A percentile compares a stretch with the other conserved stretches of the same genome.
phyloP scores from a whole-genome alignment of 1,140 invertebrate genomes.

The Zaprionus gabonicus region DNA sequence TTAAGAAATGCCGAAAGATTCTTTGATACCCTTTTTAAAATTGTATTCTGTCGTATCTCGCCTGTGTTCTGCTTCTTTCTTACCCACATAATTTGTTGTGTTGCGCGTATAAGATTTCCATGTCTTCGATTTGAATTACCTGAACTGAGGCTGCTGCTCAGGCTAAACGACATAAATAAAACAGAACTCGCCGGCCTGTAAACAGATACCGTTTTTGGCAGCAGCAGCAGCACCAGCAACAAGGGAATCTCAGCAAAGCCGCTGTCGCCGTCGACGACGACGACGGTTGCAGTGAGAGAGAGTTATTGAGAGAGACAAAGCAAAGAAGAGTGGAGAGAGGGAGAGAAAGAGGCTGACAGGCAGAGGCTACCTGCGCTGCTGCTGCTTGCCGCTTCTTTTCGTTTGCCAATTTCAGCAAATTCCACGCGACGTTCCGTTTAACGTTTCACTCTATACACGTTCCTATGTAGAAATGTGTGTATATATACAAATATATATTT shows the following conservation, averaged over 20 bases:
- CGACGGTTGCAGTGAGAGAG: conserved; percentile 30
- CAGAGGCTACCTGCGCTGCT: conserved; percentile 31
- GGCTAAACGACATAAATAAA: conserved; percentile 22
- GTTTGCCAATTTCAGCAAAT: conserved; percentile 75
- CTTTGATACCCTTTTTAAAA: conserved; percentile 48
- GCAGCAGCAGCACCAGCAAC: conserved; percentile 9
- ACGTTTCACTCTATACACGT: conserved; percentile 40
- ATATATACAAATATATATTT: conserved; percentile 20
- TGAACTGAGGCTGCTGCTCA: neutral
- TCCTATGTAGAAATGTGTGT: neutral
- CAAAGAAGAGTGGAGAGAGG: conserved; percentile 13
- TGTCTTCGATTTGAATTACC: conserved; percentile 75
- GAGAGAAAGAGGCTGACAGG: neutral
- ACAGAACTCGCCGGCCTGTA: conserved; percentile 67
- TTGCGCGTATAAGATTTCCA: conserved; percentile 66
- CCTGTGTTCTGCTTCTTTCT: conserved; percentile 1
- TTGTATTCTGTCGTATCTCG: conserved; percentile 23
- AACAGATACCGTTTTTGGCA: conserved; percentile 74
- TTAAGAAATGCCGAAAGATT: conserved; percentile 59
- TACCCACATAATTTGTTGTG: conserved; percentile 67
- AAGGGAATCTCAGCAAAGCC: conserved; percentile 35
- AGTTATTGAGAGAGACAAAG: neutral
- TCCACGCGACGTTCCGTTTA: conserved; percentile 64
- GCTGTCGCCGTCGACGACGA: conserved; percentile 35
- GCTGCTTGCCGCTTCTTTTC: conserved; percentile 33